Evolutionary conservation across 2,113 vertebrate species (phyloP).

Genomic region (Ahaetulla prasina): DNA sequence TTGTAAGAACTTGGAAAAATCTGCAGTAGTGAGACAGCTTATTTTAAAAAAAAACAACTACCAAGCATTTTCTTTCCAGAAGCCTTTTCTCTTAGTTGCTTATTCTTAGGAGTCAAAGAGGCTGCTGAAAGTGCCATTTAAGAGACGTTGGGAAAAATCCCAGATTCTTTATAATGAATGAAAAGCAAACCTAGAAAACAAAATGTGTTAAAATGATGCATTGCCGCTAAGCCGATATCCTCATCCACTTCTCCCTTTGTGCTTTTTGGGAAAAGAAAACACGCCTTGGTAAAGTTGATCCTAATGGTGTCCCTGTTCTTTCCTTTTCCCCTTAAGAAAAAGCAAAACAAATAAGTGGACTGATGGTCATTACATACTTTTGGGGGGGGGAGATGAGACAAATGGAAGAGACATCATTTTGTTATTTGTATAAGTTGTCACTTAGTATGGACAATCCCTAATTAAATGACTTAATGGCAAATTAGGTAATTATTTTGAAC

Average conservation of each 20-base stretch:
- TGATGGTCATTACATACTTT: conserved; percentile 16
- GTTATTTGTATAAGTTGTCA: conserved; percentile 4
- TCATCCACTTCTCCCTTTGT: conserved; percentile 35
- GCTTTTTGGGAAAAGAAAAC: conserved; percentile 37
- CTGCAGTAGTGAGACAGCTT: conserved; percentile 65
- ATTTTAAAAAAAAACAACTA: conserved; percentile 53
- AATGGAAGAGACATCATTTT: not conserved
- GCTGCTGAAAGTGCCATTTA: conserved; percentile 33
- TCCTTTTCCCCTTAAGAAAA: conserved; percentile 37
- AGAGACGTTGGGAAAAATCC: conserved; percentile 30
- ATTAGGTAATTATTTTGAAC: conserved; percentile 58
- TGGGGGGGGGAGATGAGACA: not conserved
- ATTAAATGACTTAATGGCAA: conserved; percentile 53
- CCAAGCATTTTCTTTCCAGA: conserved; percentile 39
- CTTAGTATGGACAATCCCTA: not conserved
- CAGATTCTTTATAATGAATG: conserved; percentile 34
- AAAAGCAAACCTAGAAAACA: conserved; percentile 46
- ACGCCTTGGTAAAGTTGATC: conserved; percentile 26
- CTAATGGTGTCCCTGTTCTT: conserved; percentile 12
- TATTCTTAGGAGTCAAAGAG: conserved; percentile 40
- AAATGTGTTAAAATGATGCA: conserved; percentile 35
- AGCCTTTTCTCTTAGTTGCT: conserved; percentile 36
- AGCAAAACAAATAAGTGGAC: not conserved
- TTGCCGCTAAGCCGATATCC: conserved; percentile 32
- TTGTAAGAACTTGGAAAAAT: conserved; percentile 78